Percentiles rank a stretch among this genome's conserved stretches.
Evolutionary conservation across 2,113 vertebrate species (phyloP).

Genomic region (Apteryx mantelli): DNA sequence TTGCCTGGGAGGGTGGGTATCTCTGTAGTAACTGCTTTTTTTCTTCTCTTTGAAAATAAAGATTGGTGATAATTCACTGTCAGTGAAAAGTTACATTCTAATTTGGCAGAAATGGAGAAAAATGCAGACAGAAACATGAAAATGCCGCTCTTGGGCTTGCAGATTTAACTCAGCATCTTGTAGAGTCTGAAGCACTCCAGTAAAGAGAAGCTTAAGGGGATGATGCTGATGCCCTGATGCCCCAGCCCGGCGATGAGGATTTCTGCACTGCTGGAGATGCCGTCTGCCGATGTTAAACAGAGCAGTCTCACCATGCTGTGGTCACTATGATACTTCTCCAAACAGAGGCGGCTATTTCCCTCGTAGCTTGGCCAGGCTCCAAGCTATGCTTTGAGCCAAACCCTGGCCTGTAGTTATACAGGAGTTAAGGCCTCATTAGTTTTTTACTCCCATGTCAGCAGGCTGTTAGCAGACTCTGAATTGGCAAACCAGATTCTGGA

Average conservation of each 20-base stretch:
- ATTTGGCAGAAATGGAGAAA: background rate
- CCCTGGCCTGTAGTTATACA: conserved; percentile 39
- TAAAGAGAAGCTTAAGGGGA: background rate
- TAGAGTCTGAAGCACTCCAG: background rate
- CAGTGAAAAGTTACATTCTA: background rate
- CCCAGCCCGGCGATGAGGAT: background rate
- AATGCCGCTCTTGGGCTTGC: background rate
- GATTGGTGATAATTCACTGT: background rate
- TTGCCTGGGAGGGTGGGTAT: background rate
- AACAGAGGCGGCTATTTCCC: background rate
- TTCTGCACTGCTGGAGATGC: background rate
- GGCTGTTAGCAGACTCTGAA: conserved; percentile 61
- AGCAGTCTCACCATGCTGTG: fast-evolving
- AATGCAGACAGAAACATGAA: background rate
- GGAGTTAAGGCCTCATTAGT: conserved; percentile 67
- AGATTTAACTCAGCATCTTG: background rate
- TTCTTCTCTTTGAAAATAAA: background rate
- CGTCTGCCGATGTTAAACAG: fast-evolving
- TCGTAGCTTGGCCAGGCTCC: background rate
- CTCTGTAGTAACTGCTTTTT: background rate
- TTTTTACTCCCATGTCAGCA: conserved; percentile 59
- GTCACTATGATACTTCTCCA: background rate
- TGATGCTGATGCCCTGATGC: fast-evolving
- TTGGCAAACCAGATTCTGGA: background rate
- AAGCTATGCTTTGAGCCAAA: conserved; percentile 13